Evolutionary conservation across 2,113 vertebrate species (phyloP).

Genomic region (Hymenochirus boettgeri): DNA sequence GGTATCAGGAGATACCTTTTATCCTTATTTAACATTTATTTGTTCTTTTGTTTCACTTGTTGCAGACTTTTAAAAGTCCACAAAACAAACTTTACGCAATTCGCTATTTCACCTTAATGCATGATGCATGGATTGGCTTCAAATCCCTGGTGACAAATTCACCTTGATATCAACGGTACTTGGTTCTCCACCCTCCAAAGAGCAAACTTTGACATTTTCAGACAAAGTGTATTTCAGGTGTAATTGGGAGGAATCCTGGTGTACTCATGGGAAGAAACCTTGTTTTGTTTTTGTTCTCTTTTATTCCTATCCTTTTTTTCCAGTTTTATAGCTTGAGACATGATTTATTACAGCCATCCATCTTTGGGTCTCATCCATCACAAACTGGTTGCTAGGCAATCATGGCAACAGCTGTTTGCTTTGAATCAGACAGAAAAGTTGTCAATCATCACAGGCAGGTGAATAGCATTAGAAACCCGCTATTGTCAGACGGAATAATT

Average conservation of each 20-base stretch:
- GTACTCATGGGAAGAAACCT: constrained; percentile 73
- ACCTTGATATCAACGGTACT: constrained; percentile 62
- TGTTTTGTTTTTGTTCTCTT: constrained; percentile 85
- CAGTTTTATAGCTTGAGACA: constrained; percentile 96
- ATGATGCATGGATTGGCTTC: constrained; percentile 63
- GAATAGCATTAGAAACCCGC: constrained; percentile 98
- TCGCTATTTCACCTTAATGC: constrained; percentile 47
- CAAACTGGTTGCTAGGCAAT: constrained; percentile 98
- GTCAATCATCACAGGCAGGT: constrained; percentile 99
- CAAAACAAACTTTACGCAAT: too few species aligned
- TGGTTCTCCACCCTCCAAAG: constrained; percentile 55
- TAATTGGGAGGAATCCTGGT: constrained; percentile 67
- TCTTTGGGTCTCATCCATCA: constrained; percentile 99
- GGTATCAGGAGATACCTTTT: too few species aligned
- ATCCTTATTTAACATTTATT: too few species aligned
- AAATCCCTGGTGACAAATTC: constrained; percentile 56
- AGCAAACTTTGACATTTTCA: constrained; percentile 67
- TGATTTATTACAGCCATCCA: constrained; percentile 99
- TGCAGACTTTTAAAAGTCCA: too few species aligned
- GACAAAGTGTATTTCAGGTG: constrained; percentile 71
- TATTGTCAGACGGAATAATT: constrained; percentile 99
- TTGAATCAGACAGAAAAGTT: constrained; percentile 99
- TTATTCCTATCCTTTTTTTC: constrained; percentile 57
- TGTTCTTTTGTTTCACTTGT: too few species aligned
- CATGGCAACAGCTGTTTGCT: constrained; percentile 99